Conservation (phyloP, 2,888 invertebrate species). For the Junonia oenone region DNA sequence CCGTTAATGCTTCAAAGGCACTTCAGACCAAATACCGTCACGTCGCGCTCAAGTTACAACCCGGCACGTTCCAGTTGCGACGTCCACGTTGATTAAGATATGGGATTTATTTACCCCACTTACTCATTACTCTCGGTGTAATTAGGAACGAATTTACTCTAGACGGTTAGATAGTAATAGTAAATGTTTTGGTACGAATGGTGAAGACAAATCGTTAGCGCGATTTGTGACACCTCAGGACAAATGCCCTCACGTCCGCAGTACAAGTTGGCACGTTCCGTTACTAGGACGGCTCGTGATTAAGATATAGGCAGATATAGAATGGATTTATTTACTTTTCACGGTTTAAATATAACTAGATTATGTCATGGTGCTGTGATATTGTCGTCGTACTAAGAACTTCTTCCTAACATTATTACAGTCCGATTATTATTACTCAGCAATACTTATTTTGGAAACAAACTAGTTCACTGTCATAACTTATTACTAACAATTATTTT, state of each 20-base stretch:
- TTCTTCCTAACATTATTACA: neutral
- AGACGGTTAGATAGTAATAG: neutral
- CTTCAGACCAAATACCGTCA: constrained; percentile 26
- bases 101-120: constrained; percentile 11
- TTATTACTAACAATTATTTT: too few relatives aligned
- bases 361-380: neutral
- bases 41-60: constrained; percentile 16
- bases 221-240: constrained; percentile 2
- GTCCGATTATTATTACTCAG: neutral
- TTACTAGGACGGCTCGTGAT: constrained; percentile 6
- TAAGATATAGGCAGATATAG: neutral
- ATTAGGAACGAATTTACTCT: constrained; percentile 2
- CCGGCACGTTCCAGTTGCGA: constrained; percentile 14
- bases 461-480: too few relatives aligned
- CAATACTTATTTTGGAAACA: neutral
- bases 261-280: constrained; percentile 11
- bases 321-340: constrained; percentile 2
- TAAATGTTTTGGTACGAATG: neutral
- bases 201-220: neutral
- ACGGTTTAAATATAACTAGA: neutral
- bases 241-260: neutral
- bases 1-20: constrained; percentile 15
- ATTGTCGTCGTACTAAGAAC: neutral
- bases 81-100: constrained; percentile 15
- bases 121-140: constrained; percentile 8